These are phyloP conservation scores for Clitarchus hookeri DNA, from an alignment of 2,888 invertebrate species.

Conservation along the genomic window DNA sequence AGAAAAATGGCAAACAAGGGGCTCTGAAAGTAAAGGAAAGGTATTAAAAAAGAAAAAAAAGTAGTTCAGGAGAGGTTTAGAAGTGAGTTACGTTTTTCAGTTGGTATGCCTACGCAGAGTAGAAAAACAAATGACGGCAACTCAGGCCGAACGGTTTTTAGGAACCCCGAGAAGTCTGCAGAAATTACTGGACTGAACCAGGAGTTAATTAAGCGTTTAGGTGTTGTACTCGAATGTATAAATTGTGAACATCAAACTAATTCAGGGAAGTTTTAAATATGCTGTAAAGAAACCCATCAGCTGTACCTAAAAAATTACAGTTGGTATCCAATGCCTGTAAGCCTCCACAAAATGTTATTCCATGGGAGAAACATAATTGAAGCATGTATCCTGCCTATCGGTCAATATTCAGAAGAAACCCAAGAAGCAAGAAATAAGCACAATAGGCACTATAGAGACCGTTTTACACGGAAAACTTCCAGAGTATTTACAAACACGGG, in stretches of 20 bases:
- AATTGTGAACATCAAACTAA: neutral
- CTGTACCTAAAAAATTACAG: neutral
- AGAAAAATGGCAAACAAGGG: constrained; percentile 48
- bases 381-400: neutral
- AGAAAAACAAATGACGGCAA: constrained; percentile 16
- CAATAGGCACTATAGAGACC: too few relatives aligned
- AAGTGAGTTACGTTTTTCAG: constrained; percentile 16
- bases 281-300: neutral
- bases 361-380: constrained; percentile 4
- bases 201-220: neutral
- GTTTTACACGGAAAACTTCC: too few relatives aligned
- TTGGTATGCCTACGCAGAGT: constrained; percentile 20
- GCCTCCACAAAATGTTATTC: neutral
- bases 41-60: constrained; percentile 42
- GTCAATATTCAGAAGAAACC: neutral
- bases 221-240: neutral
- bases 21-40: constrained; percentile 41
- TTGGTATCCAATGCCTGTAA: constrained; percentile 15
- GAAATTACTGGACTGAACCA: neutral
- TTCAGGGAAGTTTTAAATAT: neutral
- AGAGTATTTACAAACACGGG: too few relatives aligned
- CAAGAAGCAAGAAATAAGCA: too few relatives aligned
- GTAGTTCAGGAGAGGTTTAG: constrained; percentile 38
- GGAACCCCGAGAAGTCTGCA: constrained; percentile 43
- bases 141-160: constrained; percentile 45